A percentile compares a stretch with the other conserved stretches of the same genome.
Conservation (phyloP, 30 jellyfish, hydroid and myxozoan species). For the Aurelia coerulea region DNA sequence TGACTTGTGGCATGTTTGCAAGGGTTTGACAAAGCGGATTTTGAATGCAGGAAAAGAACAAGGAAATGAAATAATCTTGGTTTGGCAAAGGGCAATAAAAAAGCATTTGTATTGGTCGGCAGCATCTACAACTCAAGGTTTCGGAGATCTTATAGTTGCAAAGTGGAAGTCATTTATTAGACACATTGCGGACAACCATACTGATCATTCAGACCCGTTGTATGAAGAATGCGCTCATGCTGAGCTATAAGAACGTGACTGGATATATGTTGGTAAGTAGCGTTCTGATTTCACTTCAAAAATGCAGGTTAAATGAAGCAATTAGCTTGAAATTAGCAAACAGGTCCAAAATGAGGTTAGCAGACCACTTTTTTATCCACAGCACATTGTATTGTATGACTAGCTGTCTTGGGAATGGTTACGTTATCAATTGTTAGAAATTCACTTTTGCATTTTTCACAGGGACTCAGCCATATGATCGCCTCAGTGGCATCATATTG, state of each 20-base stretch:
- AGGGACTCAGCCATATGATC: too few relatives aligned
- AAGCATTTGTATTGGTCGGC: slow-evolving; percentile 33
- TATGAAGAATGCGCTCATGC: slow-evolving; percentile 7
- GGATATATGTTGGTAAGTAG: slow-evolving; percentile 17
- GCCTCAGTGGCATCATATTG: too few relatives aligned
- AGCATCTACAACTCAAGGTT: neutral
- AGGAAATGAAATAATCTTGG: neutral
- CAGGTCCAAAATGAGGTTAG: too few relatives aligned
- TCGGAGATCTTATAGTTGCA: slow-evolving; percentile 14
- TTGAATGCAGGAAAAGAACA: neutral
- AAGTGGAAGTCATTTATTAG: slow-evolving; percentile 9
- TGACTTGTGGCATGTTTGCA: too few relatives aligned
- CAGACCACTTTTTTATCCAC: too few relatives aligned
- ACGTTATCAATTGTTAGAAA: neutral
- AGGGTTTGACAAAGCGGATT: too few relatives aligned
- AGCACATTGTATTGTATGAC: too few relatives aligned
- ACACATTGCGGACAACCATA: neutral
- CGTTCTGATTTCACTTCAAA: too few relatives aligned
- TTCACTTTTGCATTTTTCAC: too few relatives aligned
- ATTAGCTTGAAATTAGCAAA: too few relatives aligned
- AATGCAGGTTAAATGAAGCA: too few relatives aligned
- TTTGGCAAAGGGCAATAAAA: slow-evolving; percentile 1
- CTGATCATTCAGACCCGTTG: neutral
- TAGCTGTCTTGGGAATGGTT: too few relatives aligned
- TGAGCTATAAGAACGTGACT: slow-evolving; percentile 9